Base-by-base conservation (phyloP, 2,113 vertebrate species). In the Archocentrus centrarchus region DNA sequence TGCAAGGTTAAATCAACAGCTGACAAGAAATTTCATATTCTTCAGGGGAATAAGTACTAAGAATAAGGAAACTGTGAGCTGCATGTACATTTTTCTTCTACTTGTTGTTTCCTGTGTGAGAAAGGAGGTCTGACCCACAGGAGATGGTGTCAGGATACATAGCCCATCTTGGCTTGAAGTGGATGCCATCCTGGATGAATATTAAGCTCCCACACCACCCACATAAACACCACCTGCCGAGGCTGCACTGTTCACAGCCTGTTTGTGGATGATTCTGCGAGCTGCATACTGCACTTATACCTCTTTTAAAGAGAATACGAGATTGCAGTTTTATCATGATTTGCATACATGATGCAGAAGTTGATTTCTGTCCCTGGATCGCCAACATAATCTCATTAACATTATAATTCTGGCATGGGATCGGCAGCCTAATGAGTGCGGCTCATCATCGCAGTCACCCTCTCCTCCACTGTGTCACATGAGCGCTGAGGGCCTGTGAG, bases 191-290 rank as follows among this genome's bases (percentile, higher is more conserved):
- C 86, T 86, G 84, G 86, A 84, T 89, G 88, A 86, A 91, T 89
- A 82, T 81, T 73, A 84, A 86, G 82, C 89, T 35, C 93, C 91
- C 92, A 94, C 92, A 79, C 88, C 88, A 82, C 94, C 91, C 92
- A 93, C 94, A 80, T 27, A 79, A 70, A 78, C 89, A 91, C 93
- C 91, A 91, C 92, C 91, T 93, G 91, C 86, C 83, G 80, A 90
- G 77, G 81, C 87, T 90, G 55, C 75, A 59, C 81, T 47, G 79
- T 86, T 73, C 86, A 84, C 81, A 90, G 75, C 60, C 81, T 89
- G 64, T 66, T 53, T 37, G 53, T 83, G 55, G 66, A 84, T 83
- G 9, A 18, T 22, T 88, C 35, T 83, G 85, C 62, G 47, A 77
- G 82, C 60, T 89, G 61, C 68, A 14, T 35, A 32, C 57, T 53